phyloP scores from a whole-genome alignment of 2,888 invertebrate species.

The Eristalis pertinax region DNA sequence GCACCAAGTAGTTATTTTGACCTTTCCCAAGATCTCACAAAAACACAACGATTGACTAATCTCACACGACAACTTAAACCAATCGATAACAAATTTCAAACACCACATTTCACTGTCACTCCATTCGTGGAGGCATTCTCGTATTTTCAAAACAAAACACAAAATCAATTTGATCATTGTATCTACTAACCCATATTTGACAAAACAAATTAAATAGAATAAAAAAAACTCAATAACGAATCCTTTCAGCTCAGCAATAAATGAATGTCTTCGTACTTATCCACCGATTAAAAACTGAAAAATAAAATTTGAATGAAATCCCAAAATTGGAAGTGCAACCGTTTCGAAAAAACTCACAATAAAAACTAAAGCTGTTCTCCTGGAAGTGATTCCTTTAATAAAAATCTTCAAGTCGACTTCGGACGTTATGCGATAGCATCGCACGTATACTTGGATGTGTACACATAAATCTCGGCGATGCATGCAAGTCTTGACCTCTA shows the following conservation, averaged over 20 bases:
- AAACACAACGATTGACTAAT: too few relatives aligned
- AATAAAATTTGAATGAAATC: conserved; percentile 20
- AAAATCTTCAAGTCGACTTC: conserved; percentile 15
- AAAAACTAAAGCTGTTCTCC: conserved; percentile 42
- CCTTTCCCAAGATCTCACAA: too few relatives aligned
- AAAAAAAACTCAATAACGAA: background rate
- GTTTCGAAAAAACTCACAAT: conserved; percentile 52
- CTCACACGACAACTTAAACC: background rate
- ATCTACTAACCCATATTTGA: conserved; percentile 54
- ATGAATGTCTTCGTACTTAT: background rate
- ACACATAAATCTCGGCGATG: conserved; percentile 11
- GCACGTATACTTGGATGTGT: background rate
- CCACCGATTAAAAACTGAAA: background rate
- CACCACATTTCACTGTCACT: background rate
- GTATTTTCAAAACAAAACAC: background rate
- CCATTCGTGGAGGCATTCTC: background rate
- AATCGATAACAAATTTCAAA: too few relatives aligned
- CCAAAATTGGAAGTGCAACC: conserved; percentile 35
- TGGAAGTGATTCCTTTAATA: conserved; percentile 42
- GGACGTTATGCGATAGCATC: conserved; percentile 4
- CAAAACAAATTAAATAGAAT: background rate
- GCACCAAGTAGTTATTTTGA: too few relatives aligned
- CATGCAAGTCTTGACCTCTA: conserved; percentile 62
- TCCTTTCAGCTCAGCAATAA: background rate
- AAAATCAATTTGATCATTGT: background rate